phyloP scores from a whole-genome alignment of 1,140 invertebrate species.

The Brachionus asplanchnoidis region DNA sequence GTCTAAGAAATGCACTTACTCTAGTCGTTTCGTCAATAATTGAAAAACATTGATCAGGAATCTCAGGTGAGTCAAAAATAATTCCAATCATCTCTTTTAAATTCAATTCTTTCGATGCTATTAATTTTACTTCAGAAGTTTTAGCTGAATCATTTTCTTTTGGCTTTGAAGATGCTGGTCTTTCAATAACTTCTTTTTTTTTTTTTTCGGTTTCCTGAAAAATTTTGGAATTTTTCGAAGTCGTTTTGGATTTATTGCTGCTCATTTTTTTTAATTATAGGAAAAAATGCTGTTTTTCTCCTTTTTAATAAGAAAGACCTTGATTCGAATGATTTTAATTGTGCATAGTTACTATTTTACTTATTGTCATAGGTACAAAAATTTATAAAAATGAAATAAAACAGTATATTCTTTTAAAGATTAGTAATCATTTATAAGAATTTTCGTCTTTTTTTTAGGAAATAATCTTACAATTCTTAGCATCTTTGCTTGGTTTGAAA shows the following conservation, averaged over 20 bases:
- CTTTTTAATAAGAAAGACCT: too few species aligned
- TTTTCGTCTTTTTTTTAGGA: too few species aligned
- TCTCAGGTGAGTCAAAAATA: neutral
- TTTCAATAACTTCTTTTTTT: neutral
- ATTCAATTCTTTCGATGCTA: neutral
- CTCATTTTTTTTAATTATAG: neutral
- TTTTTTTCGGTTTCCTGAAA: neutral
- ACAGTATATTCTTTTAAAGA: too few species aligned
- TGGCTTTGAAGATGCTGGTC: neutral
- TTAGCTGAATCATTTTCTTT: neutral
- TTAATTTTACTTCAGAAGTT: neutral
- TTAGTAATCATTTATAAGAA: too few species aligned
- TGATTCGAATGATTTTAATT: too few species aligned
- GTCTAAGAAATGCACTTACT: conserved; percentile 29
- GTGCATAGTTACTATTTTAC: too few species aligned
- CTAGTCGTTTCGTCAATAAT: conserved; percentile 11
- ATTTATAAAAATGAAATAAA: too few species aligned
- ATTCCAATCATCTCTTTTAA: conserved; percentile 11
- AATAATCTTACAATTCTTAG: too few species aligned
- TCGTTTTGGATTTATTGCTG: neutral
- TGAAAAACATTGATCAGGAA: neutral
- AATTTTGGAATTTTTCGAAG: neutral
- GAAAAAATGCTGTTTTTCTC: too few species aligned
- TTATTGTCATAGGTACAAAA: too few species aligned
- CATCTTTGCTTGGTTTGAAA: too few species aligned